Conservation (phyloP, 1,140 invertebrate species). For the Drosophila erecta region DNA sequence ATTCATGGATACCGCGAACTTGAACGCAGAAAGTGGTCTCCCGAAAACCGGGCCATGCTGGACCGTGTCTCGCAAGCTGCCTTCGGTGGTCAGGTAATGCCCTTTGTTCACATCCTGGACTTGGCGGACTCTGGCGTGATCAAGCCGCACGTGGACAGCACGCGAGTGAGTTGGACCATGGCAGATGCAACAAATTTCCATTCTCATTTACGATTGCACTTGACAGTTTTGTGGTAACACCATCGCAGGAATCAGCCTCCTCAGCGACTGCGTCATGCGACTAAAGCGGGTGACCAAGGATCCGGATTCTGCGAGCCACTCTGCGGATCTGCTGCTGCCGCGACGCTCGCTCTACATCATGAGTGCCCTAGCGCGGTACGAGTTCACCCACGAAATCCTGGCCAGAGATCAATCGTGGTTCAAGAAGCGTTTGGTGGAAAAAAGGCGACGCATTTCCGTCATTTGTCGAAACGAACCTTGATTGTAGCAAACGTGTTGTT, state of each 20-base stretch:
- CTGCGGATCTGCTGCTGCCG: slow-evolving; percentile 91
- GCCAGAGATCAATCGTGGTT: slow-evolving; percentile 90
- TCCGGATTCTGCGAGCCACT: slow-evolving; percentile 85
- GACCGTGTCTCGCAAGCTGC: slow-evolving; percentile 89
- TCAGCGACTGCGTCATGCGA: slow-evolving; percentile 95
- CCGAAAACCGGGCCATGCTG: slow-evolving; percentile 89
- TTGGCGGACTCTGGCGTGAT: slow-evolving; percentile 95
- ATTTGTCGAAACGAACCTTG: slow-evolving; percentile 94
- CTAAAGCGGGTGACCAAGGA: slow-evolving; percentile 90
- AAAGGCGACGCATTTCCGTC: slow-evolving; percentile 92
- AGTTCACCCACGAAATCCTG: slow-evolving; percentile 97
- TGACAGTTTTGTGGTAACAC: slow-evolving; percentile 97
- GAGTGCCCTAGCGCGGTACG: slow-evolving; percentile 93
- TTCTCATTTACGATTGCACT: too few species aligned
- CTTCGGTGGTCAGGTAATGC: slow-evolving; percentile 89
- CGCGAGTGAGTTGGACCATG: slow-evolving; percentile 88
- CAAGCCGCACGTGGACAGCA: slow-evolving; percentile 98
- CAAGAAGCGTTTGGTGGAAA: slow-evolving; percentile 87
- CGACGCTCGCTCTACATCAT: slow-evolving; percentile 96
- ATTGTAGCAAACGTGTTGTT: too few species aligned
- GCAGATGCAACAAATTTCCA: background rate
- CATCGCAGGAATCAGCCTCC: slow-evolving; percentile 96
- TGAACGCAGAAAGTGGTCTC: slow-evolving; percentile 93
- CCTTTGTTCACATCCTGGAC: slow-evolving; percentile 96
- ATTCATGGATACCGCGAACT: slow-evolving; percentile 98